Conservation (phyloP, 1,140 invertebrate genomes). For the Latrodectus geometricus region DNA sequence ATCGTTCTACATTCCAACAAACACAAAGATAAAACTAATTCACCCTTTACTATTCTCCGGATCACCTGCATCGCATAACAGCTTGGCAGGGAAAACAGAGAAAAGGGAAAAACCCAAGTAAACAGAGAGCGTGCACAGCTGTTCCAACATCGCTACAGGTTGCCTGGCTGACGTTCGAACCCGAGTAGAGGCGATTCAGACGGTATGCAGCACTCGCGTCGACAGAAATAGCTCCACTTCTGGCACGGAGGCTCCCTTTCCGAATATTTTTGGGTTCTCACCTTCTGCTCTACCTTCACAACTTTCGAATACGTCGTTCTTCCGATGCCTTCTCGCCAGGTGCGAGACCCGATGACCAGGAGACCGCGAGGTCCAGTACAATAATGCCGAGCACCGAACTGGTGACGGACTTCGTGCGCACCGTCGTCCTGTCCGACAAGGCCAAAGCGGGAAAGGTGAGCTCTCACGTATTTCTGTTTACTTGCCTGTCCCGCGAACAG, state of each 20-base stretch:
- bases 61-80: no score
- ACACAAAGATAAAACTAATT: no score
- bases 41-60: no score
- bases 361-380: neutral
- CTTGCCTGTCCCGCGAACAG: no score
- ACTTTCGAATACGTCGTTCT: neutral
- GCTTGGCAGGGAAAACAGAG: no score
- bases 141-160: no score
- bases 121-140: no score
- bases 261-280: neutral
- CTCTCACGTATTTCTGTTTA: neutral
- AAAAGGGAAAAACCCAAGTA: no score
- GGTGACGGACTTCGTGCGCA: constrained; percentile 37
- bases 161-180: no score
- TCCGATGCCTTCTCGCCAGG: neutral
- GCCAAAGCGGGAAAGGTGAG: neutral
- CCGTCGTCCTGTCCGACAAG: constrained; percentile 7
- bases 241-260: neutral
- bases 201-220: no score
- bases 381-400: constrained; percentile 41
- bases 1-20: no score
- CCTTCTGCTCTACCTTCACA: neutral
- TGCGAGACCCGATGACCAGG: neutral
- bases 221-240: neutral
- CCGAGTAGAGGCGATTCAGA: no score